Evolutionary conservation across 1,140 invertebrate genomes (phyloP), one percentile per base, ranked within the genome.

Genomic region (Drosophila aff.): DNA sequence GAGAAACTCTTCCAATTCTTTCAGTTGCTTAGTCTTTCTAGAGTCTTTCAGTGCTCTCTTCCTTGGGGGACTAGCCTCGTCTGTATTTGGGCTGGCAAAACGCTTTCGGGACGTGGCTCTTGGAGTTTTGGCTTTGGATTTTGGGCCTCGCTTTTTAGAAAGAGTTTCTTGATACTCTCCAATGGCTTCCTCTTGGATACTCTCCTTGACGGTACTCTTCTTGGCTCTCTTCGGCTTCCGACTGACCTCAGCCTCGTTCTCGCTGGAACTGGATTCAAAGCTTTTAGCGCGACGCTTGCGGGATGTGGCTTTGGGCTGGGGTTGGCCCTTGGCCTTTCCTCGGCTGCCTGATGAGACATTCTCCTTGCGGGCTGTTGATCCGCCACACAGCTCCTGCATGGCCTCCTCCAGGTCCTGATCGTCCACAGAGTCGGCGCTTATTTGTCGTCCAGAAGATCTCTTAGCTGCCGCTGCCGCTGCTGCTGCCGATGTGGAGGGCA

Each of bases 381-480:
- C 58, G 9, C 57, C 83, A 15, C 83, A 87, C 0, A 87, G 40
- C 18, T 80, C 76, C 43, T 77, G 64, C 80, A 87, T 83, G 5
- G 61, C 81, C 53, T 81, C 49, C 50, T 87, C 83, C 6, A 89
- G 65, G 9, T 86, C 84, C n/a, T 69, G 55, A 23, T 73, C 80
- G 9, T 86, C 80, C 15, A 69, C 55, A 6, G 59, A 65, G 0
- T 82, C 76, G 2, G 28, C 31, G 11, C 13, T 11, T 0, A 5
- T 3, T 11, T 40, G 68, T n/a, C 47, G 47, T 7, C 31, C 21
- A 3, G 21, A 44, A 13, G 63, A 38, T 8, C 38, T 55, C 6
- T 4, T 15, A 9, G 36, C 47, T 26, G 41, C 38, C 38, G 33
- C 33, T 36, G 33, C 41, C 9, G 41, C 41, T 23, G 23, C 23